These are phyloP conservation scores for Cyphomyrus plagiostoma DNA, from an alignment of 2,113 vertebrate species.

Conservation along the genomic window DNA sequence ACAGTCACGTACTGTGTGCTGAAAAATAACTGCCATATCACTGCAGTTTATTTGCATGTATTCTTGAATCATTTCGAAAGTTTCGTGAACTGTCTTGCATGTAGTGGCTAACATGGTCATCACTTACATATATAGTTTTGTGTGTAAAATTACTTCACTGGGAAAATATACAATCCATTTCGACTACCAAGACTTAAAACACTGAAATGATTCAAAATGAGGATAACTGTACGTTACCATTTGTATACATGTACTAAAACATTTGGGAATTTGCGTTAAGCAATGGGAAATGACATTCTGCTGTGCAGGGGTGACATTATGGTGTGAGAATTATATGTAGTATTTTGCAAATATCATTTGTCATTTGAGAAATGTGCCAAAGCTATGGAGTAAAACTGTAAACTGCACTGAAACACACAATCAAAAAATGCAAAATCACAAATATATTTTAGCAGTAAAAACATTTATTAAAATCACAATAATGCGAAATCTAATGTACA, in stretches of 20 bases:
- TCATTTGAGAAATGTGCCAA: background rate
- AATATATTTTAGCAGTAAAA: slow-evolving; percentile 23
- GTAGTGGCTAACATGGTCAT: background rate
- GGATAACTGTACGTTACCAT: background rate
- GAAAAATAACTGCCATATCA: background rate
- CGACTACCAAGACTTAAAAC: background rate
- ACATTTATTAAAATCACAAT: slow-evolving; percentile 52
- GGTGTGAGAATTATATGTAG: background rate
- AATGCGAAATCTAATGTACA: slow-evolving; percentile 39
- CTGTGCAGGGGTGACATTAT: background rate
- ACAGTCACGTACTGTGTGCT: background rate
- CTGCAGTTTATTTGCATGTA: background rate
- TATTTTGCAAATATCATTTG: background rate
- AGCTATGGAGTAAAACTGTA: background rate
- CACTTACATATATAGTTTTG: background rate
- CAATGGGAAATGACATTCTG: no score
- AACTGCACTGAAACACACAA: background rate
- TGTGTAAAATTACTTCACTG: background rate
- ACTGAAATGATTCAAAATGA: background rate
- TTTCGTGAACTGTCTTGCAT: background rate
- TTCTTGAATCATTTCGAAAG: background rate
- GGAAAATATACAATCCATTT: background rate
- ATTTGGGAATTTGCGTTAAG: background rate
- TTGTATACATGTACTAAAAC: background rate
- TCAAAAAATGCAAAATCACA: background rate